phyloP scores from a whole-genome alignment of 2,113 vertebrate genomes.

The Toxotes chatareus region DNA sequence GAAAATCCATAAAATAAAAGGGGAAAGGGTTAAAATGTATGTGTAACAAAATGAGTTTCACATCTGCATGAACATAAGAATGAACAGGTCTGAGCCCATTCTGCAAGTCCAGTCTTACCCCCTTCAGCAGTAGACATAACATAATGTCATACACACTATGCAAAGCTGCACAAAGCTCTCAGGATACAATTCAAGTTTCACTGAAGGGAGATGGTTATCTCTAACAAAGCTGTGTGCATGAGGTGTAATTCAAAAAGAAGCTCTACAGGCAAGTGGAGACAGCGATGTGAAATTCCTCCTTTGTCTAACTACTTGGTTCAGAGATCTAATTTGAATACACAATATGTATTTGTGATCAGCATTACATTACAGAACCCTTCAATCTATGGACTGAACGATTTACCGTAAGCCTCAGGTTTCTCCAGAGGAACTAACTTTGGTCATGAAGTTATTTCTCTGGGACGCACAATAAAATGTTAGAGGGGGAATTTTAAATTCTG shows the following conservation, averaged over 20 bases:
- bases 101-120: constrained; percentile 21
- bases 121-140: constrained; percentile 30
- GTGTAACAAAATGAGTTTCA: background rate
- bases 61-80: background rate
- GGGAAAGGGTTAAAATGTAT: background rate
- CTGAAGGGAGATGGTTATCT: constrained; percentile 45
- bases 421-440: too few species aligned
- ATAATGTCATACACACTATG: constrained; percentile 1
- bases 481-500: background rate
- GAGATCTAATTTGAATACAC: background rate
- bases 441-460: too few species aligned
- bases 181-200: constrained; percentile 18
- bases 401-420: background rate
- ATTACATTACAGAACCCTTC: background rate
- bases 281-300: background rate
- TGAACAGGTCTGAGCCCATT: constrained; percentile 47
- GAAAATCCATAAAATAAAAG: background rate
- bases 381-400: background rate
- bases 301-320: background rate
- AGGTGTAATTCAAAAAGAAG: background rate
- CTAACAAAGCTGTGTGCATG: constrained; percentile 12
- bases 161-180: constrained; percentile 10
- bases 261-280: constrained; percentile 19
- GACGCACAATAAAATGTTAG: too few species aligned
- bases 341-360: background rate